Base-by-base conservation (phyloP, 2,797 vertebrate genomes). In the Falco rusticolus region DNA sequence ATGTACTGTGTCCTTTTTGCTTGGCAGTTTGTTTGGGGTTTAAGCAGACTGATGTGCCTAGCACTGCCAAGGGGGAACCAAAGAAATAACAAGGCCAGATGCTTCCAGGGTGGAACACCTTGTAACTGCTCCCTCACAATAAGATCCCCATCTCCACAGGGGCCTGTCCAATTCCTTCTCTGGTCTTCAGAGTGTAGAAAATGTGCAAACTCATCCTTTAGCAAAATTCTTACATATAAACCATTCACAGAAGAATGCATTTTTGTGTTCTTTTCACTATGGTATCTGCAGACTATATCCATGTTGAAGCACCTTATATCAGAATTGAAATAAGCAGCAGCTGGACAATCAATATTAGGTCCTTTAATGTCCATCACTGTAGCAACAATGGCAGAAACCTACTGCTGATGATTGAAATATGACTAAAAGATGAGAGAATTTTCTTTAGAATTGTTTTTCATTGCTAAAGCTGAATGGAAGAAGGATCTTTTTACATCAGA, bases 401-500 rank as follows among this genome's bases (percentile, higher is more conserved):
- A 8, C 61, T 87, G 39, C 22, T 88, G 51, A 51, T 87, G 54
- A 34, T 61, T 76, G 48, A 79, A 87, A 74, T 48, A 60, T 56
- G n/a, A 60, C 45, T 93, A 64, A 76, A 92, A 87, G n/a, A 80
- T 69, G 29, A 94, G 51, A 70, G 47, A 74, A 54, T 87, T 87
- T 93, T 53, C 56, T 43, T 84, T 80, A 74, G 48, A 87, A 66
- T 71, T 90, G 61, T 83, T 94, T 90, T 84, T 93, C 63, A 47
- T 87, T 85, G 75, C 28, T 64, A 51, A 80, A 60, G 34, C 60
- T 80, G 75, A 70, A 80, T 90, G 47, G 50, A 90, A 59, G 39
- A 56, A 57, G 24, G 15, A 63, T 75, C 31, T 81, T 79, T 43
- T n/a, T 81, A 41, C 37, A 82, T 45, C 54, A 90, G 63, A 90